Evolutionary conservation across 2,888 invertebrate species (phyloP).

Genomic region (Plutella xylostella): DNA sequence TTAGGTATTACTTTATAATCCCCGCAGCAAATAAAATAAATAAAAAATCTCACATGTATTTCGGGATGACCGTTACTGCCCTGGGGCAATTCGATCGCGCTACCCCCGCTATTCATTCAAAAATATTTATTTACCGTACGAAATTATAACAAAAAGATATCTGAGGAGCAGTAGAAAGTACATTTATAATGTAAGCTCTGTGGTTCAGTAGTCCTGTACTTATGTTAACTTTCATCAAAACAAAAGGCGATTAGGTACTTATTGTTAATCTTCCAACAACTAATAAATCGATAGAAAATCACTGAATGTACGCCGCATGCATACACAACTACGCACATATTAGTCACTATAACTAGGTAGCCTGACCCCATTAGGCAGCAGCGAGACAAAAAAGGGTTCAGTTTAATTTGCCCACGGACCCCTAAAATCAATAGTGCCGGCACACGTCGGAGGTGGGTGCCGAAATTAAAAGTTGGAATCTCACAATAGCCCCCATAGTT

Average conservation of each 20-base stretch:
- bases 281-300: neutral
- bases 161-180: too few species aligned
- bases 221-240: neutral
- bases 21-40: slow-evolving; percentile 30
- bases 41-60: slow-evolving; percentile 24
- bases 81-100: slow-evolving; percentile 23
- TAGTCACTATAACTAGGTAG: neutral
- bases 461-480: slow-evolving; percentile 31
- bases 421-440: neutral
- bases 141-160: slow-evolving; percentile 9
- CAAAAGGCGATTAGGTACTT: neutral
- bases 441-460: slow-evolving; percentile 23
- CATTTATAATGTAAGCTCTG: neutral
- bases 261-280: neutral
- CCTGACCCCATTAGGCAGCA: neutral
- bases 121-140: slow-evolving; percentile 29
- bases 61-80: slow-evolving; percentile 30
- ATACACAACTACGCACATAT: too few species aligned
- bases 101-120: slow-evolving; percentile 16
- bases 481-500: slow-evolving; percentile 24
- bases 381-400: neutral
- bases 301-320: too few species aligned
- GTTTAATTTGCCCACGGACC: neutral
- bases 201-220: neutral
- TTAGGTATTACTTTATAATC: slow-evolving; percentile 43